Evolutionary conservation across 2,113 vertebrate genomes (phyloP).

Genomic region (Taurulus bubalis): DNA sequence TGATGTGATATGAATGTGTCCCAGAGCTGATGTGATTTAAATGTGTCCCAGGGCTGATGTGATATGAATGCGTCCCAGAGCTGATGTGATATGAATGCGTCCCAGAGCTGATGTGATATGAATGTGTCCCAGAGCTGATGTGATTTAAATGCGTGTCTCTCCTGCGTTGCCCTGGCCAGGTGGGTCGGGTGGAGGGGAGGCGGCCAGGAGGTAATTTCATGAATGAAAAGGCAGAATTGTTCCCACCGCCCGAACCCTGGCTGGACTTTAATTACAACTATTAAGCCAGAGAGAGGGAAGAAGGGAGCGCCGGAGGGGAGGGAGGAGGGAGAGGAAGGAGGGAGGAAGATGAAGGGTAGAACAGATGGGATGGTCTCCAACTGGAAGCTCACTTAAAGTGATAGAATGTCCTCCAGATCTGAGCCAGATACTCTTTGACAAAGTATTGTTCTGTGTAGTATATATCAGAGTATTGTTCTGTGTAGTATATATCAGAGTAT

Average conservation of each 20-base stretch:
- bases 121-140: constrained; percentile 31
- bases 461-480: too few species aligned
- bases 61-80: constrained; percentile 27
- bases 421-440: background rate
- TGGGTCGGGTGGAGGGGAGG: background rate
- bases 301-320: constrained; percentile 29
- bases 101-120: constrained; percentile 32
- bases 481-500: too few species aligned
- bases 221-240: constrained; percentile 82
- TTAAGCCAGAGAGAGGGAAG: constrained; percentile 62
- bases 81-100: constrained; percentile 45
- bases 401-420: background rate
- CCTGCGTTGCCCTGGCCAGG: constrained; percentile 24
- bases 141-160: constrained; percentile 53
- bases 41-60: too few species aligned
- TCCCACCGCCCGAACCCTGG: constrained; percentile 56
- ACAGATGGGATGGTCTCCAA: constrained; percentile 13
- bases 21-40: constrained; percentile 39
- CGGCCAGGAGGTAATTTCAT: constrained; percentile 55
- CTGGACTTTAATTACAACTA: constrained; percentile 80
- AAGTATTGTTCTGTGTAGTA: too few species aligned
- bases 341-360: constrained; percentile 6
- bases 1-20: too few species aligned
- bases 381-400: background rate
- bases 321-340: constrained; percentile 19